Evolutionary conservation across 2,113 vertebrate genomes (phyloP).

Genomic region (Hippocampus mohnikei): DNA sequence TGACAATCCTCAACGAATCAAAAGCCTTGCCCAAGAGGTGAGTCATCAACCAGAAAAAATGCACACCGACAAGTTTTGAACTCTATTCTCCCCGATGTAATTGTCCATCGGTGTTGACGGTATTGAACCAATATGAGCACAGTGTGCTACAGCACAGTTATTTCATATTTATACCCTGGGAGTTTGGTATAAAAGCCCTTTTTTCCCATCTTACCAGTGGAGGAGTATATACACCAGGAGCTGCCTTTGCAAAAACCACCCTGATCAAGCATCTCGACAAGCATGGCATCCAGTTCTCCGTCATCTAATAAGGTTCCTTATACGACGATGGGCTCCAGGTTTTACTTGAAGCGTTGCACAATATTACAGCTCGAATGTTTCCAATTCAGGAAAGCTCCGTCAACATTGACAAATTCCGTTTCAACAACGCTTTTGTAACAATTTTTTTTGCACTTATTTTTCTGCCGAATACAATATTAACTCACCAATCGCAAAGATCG

Average conservation of each 20-base stretch:
- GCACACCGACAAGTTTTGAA: background rate
- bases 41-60: constrained; percentile 49
- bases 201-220: constrained; percentile 72
- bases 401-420: background rate
- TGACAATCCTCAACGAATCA: constrained; percentile 85
- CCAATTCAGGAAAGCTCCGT: background rate
- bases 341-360: constrained; percentile 33
- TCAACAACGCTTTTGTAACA: background rate
- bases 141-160: background rate
- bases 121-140: background rate
- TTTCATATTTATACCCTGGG: background rate
- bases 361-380: constrained; percentile 22
- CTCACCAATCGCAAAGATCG: constrained; percentile 12
- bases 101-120: background rate
- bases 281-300: constrained; percentile 85
- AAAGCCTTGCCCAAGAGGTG: constrained; percentile 82
- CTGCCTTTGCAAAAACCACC: constrained; percentile 85
- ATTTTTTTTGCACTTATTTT: constrained; percentile 8
- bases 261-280: constrained; percentile 87
- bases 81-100: background rate
- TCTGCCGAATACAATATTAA: constrained; percentile 24
- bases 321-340: constrained; percentile 14
- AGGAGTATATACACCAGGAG: constrained; percentile 90
- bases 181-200: background rate
- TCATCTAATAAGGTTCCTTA: constrained; percentile 57